phyloP scores from a whole-genome alignment of 1,140 invertebrate species.

The Drosophila guanche region DNA sequence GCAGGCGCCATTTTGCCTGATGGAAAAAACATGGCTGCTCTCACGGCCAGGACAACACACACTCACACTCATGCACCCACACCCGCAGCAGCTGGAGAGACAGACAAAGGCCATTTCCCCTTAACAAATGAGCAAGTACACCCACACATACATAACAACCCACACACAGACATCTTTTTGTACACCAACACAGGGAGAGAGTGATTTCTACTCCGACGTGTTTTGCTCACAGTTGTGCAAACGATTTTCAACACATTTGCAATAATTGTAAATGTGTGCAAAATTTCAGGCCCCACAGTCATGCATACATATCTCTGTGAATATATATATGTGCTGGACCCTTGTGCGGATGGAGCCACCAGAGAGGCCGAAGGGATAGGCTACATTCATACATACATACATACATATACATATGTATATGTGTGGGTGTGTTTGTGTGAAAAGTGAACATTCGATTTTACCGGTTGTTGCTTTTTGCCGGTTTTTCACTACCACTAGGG shows the following conservation, averaged over 20 bases:
- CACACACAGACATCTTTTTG: slow-evolving; percentile 16
- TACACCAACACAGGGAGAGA: slow-evolving; percentile 36
- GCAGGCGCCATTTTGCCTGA: slow-evolving; percentile 55
- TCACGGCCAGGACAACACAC: slow-evolving; percentile 50
- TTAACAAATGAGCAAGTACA: slow-evolving; percentile 75
- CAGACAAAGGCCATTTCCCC: slow-evolving; percentile 78
- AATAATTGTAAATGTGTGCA: slow-evolving; percentile 83
- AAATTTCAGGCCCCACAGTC: slow-evolving; percentile 65
- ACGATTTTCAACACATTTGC: slow-evolving; percentile 83
- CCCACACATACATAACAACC: slow-evolving; percentile 15
- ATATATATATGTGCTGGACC: slow-evolving; percentile 9
- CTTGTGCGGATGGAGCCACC: slow-evolving; percentile 30
- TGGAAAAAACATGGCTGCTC: slow-evolving; percentile 76
- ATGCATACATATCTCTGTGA: slow-evolving; percentile 28
- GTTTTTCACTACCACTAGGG: slow-evolving; percentile 49
- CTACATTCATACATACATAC: too few relatives aligned
- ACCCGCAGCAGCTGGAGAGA: slow-evolving; percentile 51
- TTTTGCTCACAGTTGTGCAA: slow-evolving; percentile 81
- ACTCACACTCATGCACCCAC: slow-evolving; percentile 13
- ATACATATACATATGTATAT: not conserved
- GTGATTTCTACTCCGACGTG: slow-evolving; percentile 45
- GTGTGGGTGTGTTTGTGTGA: slow-evolving; percentile 33
- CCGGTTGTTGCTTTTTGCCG: slow-evolving; percentile 81
- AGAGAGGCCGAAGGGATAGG: not conserved
- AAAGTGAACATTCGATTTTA: slow-evolving; percentile 82